Base-by-base conservation (phyloP, 2,888 invertebrate genomes). In the Cylindroiulus punctatus region DNA sequence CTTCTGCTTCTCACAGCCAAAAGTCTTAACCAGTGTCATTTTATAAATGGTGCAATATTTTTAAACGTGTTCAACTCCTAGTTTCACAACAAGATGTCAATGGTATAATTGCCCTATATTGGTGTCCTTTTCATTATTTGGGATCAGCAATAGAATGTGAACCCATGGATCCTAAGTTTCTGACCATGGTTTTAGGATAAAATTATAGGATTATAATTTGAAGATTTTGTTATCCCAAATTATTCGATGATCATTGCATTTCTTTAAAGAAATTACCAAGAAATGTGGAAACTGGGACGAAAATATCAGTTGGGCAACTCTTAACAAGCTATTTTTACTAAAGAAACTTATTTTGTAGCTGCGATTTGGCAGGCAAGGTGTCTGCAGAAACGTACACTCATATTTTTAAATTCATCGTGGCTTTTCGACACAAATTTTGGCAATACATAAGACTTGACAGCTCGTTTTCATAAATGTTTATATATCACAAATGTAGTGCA, bases 31-130 rank as follows among this genome's bases (percentile, higher is more conserved):
- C 65, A 65, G 65, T 65, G 65, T 65, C 65, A 65, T 65, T 65
- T 65, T 65, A 65, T 65, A 65, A 65, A 65, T 65, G 65, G 65
- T 65, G 65, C 65, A 26, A 26, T 65, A 65, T 65, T 65, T 65
- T 65, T 65, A 65, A 52, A 65, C 65, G 22, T 65, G 26, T 65
- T 26, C 22, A 65, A 65, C 65, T 65, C 65, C 65, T 65, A 65
- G 65, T 26, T 65, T 65, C n/a, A 65, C 26, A 26, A 65, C 65
- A 65, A 65, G 12, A 26, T 7, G 12, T 19, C n/a, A 57, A 7
- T 65, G 19, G 65, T 8, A n/a, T 12, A 26, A 4, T 65, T 65
- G 12, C 65, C 65, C 65, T 65, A 22, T 12, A 26, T 65, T 26
- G 65, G 12, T 65, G 0, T 2, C n/a, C n/a, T 26, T 26, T 65